phyloP scores from a whole-genome alignment of 64 coral and sea anemone species.

The Pocillopora verrucosa region DNA sequence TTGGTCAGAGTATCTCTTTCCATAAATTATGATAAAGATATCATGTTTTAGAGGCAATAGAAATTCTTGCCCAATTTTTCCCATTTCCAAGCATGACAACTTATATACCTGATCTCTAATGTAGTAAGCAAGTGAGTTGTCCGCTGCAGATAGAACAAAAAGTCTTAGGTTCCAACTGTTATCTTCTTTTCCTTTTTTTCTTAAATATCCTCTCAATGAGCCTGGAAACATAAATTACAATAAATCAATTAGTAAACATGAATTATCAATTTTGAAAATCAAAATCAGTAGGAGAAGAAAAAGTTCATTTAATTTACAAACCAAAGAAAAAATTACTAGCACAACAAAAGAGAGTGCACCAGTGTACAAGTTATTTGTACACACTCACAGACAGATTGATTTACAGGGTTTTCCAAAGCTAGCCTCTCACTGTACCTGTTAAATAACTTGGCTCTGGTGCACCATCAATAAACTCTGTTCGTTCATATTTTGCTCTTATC shows the following conservation, averaged over 20 bases:
- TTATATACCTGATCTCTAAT: constrained; percentile 67
- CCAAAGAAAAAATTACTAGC: too few species aligned
- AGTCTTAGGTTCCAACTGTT: constrained; percentile 78
- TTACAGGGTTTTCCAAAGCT: not conserved
- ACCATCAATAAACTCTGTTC: constrained; percentile 92
- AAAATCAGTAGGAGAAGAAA: not conserved
- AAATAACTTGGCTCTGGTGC: constrained; percentile 70
- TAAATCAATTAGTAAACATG: not conserved
- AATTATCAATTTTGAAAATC: not conserved
- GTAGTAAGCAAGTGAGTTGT: constrained; percentile 83
- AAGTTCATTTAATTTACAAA: too few species aligned
- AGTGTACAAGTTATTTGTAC: too few species aligned
- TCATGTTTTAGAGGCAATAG: too few species aligned
- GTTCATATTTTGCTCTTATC: constrained; percentile 97
- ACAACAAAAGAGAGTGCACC: too few species aligned
- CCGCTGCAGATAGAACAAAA: constrained; percentile 74
- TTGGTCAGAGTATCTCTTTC: too few species aligned
- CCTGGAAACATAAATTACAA: not conserved
- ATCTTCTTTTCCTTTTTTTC: constrained; percentile 85
- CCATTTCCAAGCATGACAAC: not conserved
- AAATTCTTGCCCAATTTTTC: too few species aligned
- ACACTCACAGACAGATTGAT: too few species aligned
- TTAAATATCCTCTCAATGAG: constrained; percentile 65
- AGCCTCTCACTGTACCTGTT: constrained; percentile 38
- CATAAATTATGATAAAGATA: too few species aligned